Base-by-base conservation (phyloP, 2,888 invertebrate genomes). In the Agrypnus murinus region DNA sequence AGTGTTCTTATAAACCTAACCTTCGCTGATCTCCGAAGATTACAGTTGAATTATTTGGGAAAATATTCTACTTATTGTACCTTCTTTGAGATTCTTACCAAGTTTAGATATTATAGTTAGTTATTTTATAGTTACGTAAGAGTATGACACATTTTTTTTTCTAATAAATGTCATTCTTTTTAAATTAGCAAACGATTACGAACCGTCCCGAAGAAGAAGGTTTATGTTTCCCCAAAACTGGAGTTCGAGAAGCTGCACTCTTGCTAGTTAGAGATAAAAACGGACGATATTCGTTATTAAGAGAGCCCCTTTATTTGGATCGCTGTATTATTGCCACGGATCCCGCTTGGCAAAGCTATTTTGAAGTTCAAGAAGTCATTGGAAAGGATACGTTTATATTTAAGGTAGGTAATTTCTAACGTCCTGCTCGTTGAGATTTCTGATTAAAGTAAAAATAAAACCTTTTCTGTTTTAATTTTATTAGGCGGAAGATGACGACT, bases 341-440 rank as follows among this genome's bases (percentile, higher is more conserved):
- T 84, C 92, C 94, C 69, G 96, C 97, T 79, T 93, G 93, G 84
- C 95, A 96, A 83, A 96, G 97, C 85, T 96, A 96, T 86, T 97
- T 98, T 85, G 98, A 98, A 88, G 92, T 98, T 76, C 96, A 96
- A 86, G 97, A 97, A 87, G 91, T 96, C 76, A 92, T 95, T 75
- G 93, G 95, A 71, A 96, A 96, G 87, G 97, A 97, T 85, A 94
- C 96, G 67, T 96, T 94, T 86, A 93, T 97, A 86, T 95, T 97
- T 87, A 97, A 97, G 93, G 97, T 96, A 97, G 93, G 97, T 96
- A 86, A 83, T 10, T 38, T 38, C 12, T 38, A 38, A 38, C 25
- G 25, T 5, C 5, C 25, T 25, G 2, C 2, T 7, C 38, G 38
- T 12, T 38, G 10, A n/a, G 38, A n/a, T 10, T 38, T 7, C 38